These are phyloP conservation scores for Pygathrix nemaeus DNA, from an alignment of 2,113 vertebrate genomes.

Conservation along the genomic window DNA sequence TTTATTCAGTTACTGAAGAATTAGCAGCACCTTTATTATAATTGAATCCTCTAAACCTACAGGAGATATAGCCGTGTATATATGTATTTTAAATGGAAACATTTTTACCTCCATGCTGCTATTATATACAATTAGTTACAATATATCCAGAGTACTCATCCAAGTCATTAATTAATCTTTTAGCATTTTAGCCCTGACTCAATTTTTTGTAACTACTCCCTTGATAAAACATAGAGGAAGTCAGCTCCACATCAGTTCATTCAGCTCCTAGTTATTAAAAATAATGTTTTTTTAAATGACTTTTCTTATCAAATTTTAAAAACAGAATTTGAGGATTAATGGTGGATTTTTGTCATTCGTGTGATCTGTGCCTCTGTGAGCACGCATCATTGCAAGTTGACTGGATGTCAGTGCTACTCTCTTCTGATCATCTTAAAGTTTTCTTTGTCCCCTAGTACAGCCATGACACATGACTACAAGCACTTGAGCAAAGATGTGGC, in stretches of 20 bases:
- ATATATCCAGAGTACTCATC: not conserved
- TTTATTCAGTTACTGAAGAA: not conserved
- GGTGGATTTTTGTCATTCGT: not conserved
- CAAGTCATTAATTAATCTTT: not conserved
- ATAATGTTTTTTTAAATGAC: not conserved
- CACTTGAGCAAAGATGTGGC: not conserved
- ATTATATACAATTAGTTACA: not conserved
- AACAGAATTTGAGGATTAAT: not conserved
- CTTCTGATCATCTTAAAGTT: conserved; percentile 10
- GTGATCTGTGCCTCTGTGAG: not conserved
- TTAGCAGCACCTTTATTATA: not conserved
- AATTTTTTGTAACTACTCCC: not conserved
- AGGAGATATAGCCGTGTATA: not conserved
- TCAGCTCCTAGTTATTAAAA: conserved; percentile 24
- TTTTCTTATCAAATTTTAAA: conserved; percentile 47
- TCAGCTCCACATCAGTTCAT: not conserved
- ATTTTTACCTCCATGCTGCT: conserved; percentile 28
- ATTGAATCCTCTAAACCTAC: not conserved
- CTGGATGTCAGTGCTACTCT: not conserved
- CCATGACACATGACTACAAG: not conserved
- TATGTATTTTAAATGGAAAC: not conserved
- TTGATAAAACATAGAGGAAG: conserved; percentile 21
- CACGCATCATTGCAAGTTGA: not conserved
- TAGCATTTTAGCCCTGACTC: conserved; percentile 25
- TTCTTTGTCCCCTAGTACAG: not conserved